Percentiles rank a stretch among this genome's conserved stretches.
Evolutionary conservation across 1,140 invertebrate species (phyloP).

Genomic region (Druon quercuslanigerum): DNA sequence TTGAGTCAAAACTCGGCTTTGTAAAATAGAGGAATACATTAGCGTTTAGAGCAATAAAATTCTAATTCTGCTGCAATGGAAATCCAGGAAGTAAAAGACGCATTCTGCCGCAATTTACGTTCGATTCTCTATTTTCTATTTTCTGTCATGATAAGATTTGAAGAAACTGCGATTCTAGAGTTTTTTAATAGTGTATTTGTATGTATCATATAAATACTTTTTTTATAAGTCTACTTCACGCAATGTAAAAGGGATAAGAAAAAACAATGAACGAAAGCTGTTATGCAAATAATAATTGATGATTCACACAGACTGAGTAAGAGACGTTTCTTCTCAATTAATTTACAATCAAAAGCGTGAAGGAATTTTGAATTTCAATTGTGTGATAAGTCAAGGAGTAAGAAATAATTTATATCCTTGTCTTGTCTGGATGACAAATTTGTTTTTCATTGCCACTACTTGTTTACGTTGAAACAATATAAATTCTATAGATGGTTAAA

Average conservation of each 20-base stretch:
- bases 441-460: slow-evolving; percentile 7
- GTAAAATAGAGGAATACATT: slow-evolving; percentile 16
- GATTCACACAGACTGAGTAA: not conserved
- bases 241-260: not conserved
- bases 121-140: not conserved
- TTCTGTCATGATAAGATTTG: not conserved
- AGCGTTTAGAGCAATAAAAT: slow-evolving; percentile 30
- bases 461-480: not conserved
- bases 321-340: not conserved
- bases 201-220: too few species aligned
- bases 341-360: slow-evolving; percentile 6
- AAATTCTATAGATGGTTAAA: not conserved
- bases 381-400: not conserved
- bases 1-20: not conserved
- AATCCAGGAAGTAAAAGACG: slow-evolving; percentile 25
- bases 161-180: not conserved
- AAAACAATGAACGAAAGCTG: not conserved
- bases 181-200: not conserved
- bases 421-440: slow-evolving; percentile 24
- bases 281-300: slow-evolving; percentile 12
- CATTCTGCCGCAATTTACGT: slow-evolving; percentile 14
- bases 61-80: not conserved
- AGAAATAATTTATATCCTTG: slow-evolving; percentile 19
- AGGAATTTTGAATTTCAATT: slow-evolving; percentile 30
- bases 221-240: not conserved